Evolutionary conservation across 2,113 vertebrate species (phyloP), one percentile per base, ranked within the genome.

Genomic region (Martes martes): DNA sequence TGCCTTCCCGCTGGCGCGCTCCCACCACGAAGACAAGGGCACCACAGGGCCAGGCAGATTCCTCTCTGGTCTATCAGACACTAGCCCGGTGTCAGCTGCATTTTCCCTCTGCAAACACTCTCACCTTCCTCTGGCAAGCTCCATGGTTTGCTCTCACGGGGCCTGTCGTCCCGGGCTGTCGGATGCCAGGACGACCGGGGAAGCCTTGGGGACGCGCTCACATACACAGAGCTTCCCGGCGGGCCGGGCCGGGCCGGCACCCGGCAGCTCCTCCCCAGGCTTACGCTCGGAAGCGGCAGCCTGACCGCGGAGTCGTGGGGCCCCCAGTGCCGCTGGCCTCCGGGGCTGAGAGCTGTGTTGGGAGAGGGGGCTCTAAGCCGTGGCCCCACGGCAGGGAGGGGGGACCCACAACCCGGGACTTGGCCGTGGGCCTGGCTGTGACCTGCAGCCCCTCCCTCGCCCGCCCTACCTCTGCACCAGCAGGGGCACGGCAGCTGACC

Each of bases 191-290:
- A 36, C 73, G 14, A 47, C 47, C 13, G 0, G 0, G 69, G n/a
- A 61, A 33, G 57, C 15, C 3, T 57, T 42, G 81, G 63, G 65
- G 93, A 89, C 71, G 69, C 0, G 14, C 16, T 39, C 2, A 15
- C 16, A 7, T 18, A 31, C 0, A 2, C 15, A 55, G 84, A 14
- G 69, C 21, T 18, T 16, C n/a, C 2, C 1, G 45, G 33, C 0
- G 4, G 39, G 61, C 13, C 0, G 4, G 39, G 61, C 13, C 0
- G 0, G 18, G 42, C 79, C 6, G 3, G 21, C 0, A 1, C 6
- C 65, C 8, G 28, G 33, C 57, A 67, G 90, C 0, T 39, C 61
- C 74, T 28, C 57, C 15, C 61, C 57, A 42, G 71, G 45, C 33
- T 11, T 1, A 4, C 2, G 21, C 36, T 79, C 31, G 5, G 15